Percentiles rank a stretch among this genome's conserved stretches.
Conservation (phyloP, 1,140 invertebrate species). For the Rhyacophila brunnea region DNA sequence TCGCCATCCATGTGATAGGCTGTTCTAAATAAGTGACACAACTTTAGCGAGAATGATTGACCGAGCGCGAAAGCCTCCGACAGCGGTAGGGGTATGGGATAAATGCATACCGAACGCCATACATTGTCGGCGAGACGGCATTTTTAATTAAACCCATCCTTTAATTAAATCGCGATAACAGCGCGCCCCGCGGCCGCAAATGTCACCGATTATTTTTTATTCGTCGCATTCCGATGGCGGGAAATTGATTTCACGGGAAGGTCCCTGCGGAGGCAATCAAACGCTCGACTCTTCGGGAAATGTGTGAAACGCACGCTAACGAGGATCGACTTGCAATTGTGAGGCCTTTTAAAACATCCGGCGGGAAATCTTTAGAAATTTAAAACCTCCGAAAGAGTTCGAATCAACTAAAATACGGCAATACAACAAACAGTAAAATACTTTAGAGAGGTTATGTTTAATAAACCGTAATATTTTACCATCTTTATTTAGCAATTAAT, state of each 20-base stretch:
- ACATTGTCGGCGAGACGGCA: neutral
- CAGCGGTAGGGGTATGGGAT: neutral
- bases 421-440: too few species aligned
- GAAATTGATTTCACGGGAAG: neutral
- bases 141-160: conserved; percentile 26
- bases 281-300: neutral
- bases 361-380: neutral
- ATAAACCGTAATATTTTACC: too few species aligned
- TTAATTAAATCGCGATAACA: conserved; percentile 27
- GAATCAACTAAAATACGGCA: too few species aligned
- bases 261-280: conserved; percentile 14
- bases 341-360: neutral
- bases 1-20: too few species aligned
- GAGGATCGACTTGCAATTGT: conserved; percentile 3
- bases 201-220: conserved; percentile 28
- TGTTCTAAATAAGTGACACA: too few species aligned
- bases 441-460: too few species aligned
- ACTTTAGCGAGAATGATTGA: too few species aligned
- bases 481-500: too few species aligned
- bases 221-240: neutral
- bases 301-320: conserved; percentile 1
- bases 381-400: neutral
- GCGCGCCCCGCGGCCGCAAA: conserved; percentile 20
- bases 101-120: neutral
- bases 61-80: too few species aligned